Base-by-base conservation (phyloP, 2,888 invertebrate species). In the Tryphoninae sp. region DNA sequence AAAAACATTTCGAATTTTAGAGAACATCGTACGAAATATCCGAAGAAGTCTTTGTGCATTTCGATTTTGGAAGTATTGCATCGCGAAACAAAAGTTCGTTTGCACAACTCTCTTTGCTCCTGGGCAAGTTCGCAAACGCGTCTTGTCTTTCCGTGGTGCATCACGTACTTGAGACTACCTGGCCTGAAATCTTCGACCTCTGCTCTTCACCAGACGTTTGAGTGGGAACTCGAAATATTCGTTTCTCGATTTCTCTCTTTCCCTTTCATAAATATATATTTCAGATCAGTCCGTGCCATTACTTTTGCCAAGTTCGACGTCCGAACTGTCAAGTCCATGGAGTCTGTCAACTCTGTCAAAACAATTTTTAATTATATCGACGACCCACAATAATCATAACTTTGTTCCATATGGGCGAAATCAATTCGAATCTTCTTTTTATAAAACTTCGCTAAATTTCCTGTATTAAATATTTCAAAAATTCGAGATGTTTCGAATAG, bases 161-260 rank as follows among this genome's bases (percentile, higher is more conserved):
- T 84, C 80, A 81, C 79, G 79, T 88, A 89, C 90, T 90, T 86
- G 90, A 90, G 89, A 89, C 89, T 87, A 87, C 83, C 87, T 89
- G 88, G 87, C 89, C 89, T 88, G 88, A 86, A 89, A 90, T 90
- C 88, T 89, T 89, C 87, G 88, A 87, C 87, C 88, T 89, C 88
- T 85, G 82, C 68, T 73, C 68, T 61, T 68, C 40, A 74, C 61
- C 49, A 68, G 53, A 68, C 53, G 26, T 53, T 22, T 67, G 33
- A 33, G 73, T 62, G 45, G 22, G 40, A 65, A 51, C 51, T 67
- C 55, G 55, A 69, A 62, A 61, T 42, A 40, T 11, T 64, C 55
- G 68, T 64, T 71, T 19, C 62, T 64, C 73, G 26, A 55, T 19
- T 19, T 23, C 45, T 61, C 51, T 61, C 33, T n/a, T 26, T 61